Evolutionary conservation across 2,113 vertebrate species (phyloP).

Genomic region (Sakesphorus luctuosus): DNA sequence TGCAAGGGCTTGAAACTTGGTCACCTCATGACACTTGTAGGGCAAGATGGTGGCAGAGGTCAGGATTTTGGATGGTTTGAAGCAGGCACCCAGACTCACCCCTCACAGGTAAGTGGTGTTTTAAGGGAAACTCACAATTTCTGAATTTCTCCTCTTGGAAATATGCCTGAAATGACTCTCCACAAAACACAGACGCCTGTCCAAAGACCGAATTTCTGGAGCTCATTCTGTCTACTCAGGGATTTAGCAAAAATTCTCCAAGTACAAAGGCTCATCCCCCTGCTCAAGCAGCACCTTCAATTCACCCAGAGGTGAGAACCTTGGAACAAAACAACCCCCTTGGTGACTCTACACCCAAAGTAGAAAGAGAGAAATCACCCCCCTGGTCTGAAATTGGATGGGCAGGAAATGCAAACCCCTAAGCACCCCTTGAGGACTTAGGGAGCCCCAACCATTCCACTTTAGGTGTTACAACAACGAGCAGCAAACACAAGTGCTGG

Average conservation of each 20-base stretch:
- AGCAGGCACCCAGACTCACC: neutral
- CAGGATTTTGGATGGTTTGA: neutral
- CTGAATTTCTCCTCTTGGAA: neutral
- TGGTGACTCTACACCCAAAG: neutral
- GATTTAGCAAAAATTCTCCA: neutral
- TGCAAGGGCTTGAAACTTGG: neutral
- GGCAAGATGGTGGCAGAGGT: neutral
- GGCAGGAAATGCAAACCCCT: neutral
- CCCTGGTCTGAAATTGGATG: neutral
- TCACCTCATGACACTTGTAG: neutral
- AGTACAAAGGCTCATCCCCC: neutral
- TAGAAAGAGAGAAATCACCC: neutral
- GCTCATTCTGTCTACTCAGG: neutral
- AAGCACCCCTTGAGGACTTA: accelerated
- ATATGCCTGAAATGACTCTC: neutral
- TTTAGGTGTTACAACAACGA: neutral
- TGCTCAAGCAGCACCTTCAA: neutral
- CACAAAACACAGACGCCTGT: neutral
- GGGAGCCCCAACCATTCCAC: neutral
- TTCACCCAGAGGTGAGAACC: neutral
- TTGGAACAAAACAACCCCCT: accelerated
- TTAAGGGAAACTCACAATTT: neutral
- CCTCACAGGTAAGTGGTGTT: neutral
- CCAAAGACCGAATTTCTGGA: neutral
- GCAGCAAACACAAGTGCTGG: neutral